A percentile compares a stretch with the other conserved stretches of the same genome.
These are phyloP conservation scores for Phalacrocorax pelagicus DNA, from an alignment of 2,113 vertebrate species.

Conservation along the genomic window DNA sequence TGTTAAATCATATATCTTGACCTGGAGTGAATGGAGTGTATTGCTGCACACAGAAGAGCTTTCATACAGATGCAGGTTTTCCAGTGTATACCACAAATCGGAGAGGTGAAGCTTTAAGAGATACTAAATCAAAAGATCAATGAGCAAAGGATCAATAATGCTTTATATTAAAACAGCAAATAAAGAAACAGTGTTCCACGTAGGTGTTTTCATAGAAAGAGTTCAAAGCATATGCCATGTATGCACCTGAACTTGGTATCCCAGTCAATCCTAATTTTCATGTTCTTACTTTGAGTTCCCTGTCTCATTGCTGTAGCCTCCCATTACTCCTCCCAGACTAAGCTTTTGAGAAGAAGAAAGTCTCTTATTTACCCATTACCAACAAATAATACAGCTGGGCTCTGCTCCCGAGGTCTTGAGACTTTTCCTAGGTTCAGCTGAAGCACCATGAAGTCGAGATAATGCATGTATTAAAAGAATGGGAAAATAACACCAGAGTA, in stretches of 20 bases:
- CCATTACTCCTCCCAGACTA: neutral
- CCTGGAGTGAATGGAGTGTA: neutral
- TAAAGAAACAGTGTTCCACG: neutral
- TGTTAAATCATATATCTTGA: conserved; percentile 60
- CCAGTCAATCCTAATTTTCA: neutral
- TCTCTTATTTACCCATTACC: neutral
- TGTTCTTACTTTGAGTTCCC: neutral
- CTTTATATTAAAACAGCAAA: neutral
- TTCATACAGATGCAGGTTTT: neutral
- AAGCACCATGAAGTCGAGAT: neutral
- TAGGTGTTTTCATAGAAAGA: neutral
- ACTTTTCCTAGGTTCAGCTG: neutral
- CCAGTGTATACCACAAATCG: neutral
- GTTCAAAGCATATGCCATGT: neutral
- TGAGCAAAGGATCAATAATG: neutral
- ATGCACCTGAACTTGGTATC: neutral
- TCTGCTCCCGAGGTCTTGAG: neutral
- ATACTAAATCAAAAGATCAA: neutral
- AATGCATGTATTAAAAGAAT: neutral
- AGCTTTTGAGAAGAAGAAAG: neutral
- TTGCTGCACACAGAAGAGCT: neutral
- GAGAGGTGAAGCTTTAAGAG: neutral
- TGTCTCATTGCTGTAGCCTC: neutral
- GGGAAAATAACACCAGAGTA: neutral
- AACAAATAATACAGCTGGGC: neutral